These are phyloP conservation scores for Acridotheres tristis DNA, from an alignment of 2,797 vertebrate genomes.

Conservation along the genomic window DNA sequence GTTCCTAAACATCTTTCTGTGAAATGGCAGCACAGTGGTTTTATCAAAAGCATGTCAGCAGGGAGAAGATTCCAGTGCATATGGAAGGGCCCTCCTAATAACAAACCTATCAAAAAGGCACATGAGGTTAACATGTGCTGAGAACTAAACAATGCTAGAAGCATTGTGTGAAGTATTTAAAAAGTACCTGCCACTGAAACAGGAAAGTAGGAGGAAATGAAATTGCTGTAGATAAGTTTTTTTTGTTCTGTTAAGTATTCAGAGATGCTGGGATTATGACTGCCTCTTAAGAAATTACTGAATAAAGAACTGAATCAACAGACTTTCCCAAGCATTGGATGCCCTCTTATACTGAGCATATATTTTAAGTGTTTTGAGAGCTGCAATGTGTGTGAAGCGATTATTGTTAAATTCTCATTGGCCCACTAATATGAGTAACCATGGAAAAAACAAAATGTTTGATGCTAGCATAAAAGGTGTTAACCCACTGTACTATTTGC, in stretches of 20 bases:
- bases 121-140: not conserved
- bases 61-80: not conserved
- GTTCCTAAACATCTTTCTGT: not conserved
- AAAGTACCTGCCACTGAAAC: not conserved
- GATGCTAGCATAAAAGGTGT: constrained; percentile 34
- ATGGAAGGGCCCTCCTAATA: not conserved
- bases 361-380: not conserved
- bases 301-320: not conserved
- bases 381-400: not conserved
- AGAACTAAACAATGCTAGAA: not conserved
- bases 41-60: not conserved
- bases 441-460: not conserved
- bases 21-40: not conserved
- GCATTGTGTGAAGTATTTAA: not conserved
- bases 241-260: not conserved
- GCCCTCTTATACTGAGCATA: not conserved
- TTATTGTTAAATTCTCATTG: not conserved
- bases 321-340: not conserved
- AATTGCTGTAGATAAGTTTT: not conserved
- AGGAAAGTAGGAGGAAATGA: not conserved
- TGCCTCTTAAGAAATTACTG: not conserved
- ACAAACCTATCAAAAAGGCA: not conserved
- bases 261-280: not conserved
- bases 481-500: constrained; percentile 35
- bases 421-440: not conserved